Evolutionary conservation across 2,113 vertebrate species (phyloP).

Genomic region (Ceuthmochares aereus): DNA sequence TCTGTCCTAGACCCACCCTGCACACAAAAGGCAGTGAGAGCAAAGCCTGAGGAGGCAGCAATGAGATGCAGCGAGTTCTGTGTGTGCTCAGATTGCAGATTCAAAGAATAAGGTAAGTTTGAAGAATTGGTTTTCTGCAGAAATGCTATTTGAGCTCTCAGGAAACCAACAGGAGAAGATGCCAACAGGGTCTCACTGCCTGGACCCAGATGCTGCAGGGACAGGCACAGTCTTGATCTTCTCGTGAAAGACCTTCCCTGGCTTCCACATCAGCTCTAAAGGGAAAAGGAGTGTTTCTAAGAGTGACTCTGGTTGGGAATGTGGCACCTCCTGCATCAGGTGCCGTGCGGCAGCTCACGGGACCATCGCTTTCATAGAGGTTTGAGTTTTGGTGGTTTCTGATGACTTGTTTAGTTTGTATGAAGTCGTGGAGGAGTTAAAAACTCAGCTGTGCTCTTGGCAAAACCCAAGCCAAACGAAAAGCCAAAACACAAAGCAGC

Average conservation of each 20-base stretch:
- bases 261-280: not conserved
- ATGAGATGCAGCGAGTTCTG: not conserved
- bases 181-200: rapidly evolving
- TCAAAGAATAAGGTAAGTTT: not conserved
- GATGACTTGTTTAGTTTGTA: not conserved
- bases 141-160: not conserved
- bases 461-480: not conserved
- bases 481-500: not conserved
- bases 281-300: rapidly evolving
- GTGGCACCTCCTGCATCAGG: too few species aligned
- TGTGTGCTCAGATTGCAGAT: not conserved
- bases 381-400: slow-evolving; percentile 44
- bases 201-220: not conserved
- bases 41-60: not conserved
- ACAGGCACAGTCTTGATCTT: not conserved
- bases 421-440: slow-evolving; percentile 25
- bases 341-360: not conserved
- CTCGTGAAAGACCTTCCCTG: not conserved
- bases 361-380: not conserved
- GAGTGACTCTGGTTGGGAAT: too few species aligned
- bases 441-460: not conserved
- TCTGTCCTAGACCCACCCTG: not conserved
- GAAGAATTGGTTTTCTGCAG: not conserved
- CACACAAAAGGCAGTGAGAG: rapidly evolving
- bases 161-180: not conserved